phyloP scores from a whole-genome alignment of 2,797 vertebrate species.

The Echiichthys vipera region DNA sequence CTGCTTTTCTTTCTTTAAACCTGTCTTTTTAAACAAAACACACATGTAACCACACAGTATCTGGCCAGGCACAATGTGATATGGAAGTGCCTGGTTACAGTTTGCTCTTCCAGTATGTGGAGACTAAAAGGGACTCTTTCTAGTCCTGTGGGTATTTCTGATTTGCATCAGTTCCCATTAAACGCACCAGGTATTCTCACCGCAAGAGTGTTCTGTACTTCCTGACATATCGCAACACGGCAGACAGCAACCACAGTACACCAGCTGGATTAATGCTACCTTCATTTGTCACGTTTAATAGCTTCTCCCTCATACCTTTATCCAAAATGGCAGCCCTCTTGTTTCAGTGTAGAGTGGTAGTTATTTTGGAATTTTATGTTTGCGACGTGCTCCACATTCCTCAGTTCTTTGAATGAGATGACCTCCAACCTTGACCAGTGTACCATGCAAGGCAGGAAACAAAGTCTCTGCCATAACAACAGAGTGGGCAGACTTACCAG shows the following conservation, averaged over 20 bases:
- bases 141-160: slow-evolving; percentile 19
- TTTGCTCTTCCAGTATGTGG: slow-evolving; percentile 20
- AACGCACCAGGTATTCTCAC: slow-evolving; percentile 27
- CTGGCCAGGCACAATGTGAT: slow-evolving; percentile 11
- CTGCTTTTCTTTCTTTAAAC: slow-evolving; percentile 7
- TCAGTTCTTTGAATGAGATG: slow-evolving; percentile 70
- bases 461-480: slow-evolving; percentile 61
- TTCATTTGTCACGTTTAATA: slow-evolving; percentile 26
- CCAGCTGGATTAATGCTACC: slow-evolving; percentile 14
- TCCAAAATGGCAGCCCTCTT: slow-evolving; percentile 49
- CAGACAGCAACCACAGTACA: slow-evolving; percentile 1
- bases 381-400: slow-evolving; percentile 71
- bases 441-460: slow-evolving; percentile 68
- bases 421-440: slow-evolving; percentile 73
- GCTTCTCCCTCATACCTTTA: slow-evolving; percentile 43
- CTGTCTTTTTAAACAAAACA: slow-evolving; percentile 30
- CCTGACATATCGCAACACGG: background rate
- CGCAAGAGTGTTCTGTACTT: slow-evolving; percentile 14
- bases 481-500: slow-evolving; percentile 49
- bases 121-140: slow-evolving; percentile 6
- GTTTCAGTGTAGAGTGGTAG: slow-evolving; percentile 41
- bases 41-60: slow-evolving; percentile 26
- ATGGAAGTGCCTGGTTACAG: slow-evolving; percentile 35
- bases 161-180: slow-evolving; percentile 25
- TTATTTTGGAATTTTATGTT: slow-evolving; percentile 49